Evolutionary conservation across 2,797 vertebrate genomes (phyloP), one percentile per base, ranked within the genome.

Genomic region (Siniperca obscura): DNA sequence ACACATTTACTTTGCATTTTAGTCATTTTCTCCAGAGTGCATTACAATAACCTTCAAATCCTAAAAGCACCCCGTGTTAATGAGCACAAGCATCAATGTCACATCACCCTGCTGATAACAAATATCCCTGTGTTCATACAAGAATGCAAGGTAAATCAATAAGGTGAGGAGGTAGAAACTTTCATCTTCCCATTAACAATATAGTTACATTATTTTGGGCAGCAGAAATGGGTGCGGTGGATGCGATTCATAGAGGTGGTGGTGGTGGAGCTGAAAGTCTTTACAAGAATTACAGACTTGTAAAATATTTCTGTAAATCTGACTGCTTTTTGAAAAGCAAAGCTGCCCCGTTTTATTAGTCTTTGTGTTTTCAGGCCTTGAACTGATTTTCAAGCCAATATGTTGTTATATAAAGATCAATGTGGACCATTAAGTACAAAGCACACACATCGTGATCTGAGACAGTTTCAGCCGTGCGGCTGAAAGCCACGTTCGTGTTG

Each of bases 201-300:
- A 30, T 48, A 42, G 67, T 62, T 77, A 17, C 52, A 67, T 75
- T 74, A 77, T 74, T 90, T 60, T 74, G 73, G 71, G 30, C 44
- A 70, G 73, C 36, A 77, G 64, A 83, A 80, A 72, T 64, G 46
- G 44, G 55, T 62, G 82, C n/a, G 6, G 74, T 76, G 71, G 80
- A 89, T 73, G 42, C 86, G 82, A 89, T 82, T 90, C 81, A 87
- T 82, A 66, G 79, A 69, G 48, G 56, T 61, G 46, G 16, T 7
- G 85, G 40, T 70, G 65, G 76, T 30, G 30, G 30, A 30, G 79
- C 62, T 76, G 60, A 73, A 57, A 83, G 72, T 76, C 65, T 84
- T 89, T 78, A 86, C 76, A 87, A 81, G 87, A 88, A 85, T 88
- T 83, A 86, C 53, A 85, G 72, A 86, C 65, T 88, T 81, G 69